phyloP scores from a whole-genome alignment of 2,888 invertebrate species.

The Clitarchus hookeri region DNA sequence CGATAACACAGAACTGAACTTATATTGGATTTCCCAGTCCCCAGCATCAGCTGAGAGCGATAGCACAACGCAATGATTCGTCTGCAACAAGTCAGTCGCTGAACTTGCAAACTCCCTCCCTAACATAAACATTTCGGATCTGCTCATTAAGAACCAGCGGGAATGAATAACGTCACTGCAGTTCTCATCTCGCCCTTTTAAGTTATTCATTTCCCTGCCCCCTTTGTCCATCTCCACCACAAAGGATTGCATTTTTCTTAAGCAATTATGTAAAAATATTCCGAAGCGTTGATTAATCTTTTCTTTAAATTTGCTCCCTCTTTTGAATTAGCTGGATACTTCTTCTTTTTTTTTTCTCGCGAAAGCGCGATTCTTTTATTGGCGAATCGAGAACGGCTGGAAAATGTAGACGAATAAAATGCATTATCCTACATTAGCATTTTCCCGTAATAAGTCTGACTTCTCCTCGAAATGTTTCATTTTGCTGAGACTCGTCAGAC shows the following conservation, averaged over 20 bases:
- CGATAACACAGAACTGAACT: too few species aligned
- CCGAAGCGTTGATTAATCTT: slow-evolving; percentile 7
- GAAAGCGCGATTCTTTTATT: background rate
- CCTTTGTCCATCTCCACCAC: background rate
- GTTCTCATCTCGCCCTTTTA: background rate
- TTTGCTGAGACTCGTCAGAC: too few species aligned
- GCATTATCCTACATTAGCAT: background rate
- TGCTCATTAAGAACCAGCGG: background rate
- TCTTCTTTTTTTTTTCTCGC: background rate
- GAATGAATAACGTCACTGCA: background rate
- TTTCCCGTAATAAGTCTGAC: background rate
- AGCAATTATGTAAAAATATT: slow-evolving; percentile 14
- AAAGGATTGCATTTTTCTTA: background rate
- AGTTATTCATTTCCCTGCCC: background rate
- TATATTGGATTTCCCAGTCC: too few species aligned
- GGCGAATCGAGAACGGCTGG: background rate
- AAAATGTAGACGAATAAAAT: background rate
- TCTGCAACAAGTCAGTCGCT: too few species aligned
- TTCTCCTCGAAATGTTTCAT: too few species aligned
- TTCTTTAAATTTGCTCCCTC: background rate
- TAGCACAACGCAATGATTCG: too few species aligned
- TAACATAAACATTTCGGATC: background rate
- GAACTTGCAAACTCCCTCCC: too few species aligned
- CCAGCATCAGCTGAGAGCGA: too few species aligned
- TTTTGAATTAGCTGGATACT: background rate